phyloP scores from a whole-genome alignment of 2,113 vertebrate species.

The Sardina pilchardus region DNA sequence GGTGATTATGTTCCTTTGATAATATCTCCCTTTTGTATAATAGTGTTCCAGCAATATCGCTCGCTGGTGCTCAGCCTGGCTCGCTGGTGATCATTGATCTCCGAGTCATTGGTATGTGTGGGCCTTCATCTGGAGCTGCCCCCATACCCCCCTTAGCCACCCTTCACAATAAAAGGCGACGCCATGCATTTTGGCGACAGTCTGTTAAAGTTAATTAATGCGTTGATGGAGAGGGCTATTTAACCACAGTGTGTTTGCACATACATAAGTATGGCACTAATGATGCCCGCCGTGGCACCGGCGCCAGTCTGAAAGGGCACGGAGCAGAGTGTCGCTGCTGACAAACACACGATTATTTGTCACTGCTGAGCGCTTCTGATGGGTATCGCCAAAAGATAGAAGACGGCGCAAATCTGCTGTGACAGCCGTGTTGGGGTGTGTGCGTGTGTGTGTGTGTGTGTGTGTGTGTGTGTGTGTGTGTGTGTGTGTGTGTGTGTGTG shows the following conservation, averaged over 20 bases:
- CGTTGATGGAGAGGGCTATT: slow-evolving; percentile 32
- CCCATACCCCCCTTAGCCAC: neutral
- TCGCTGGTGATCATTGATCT: neutral
- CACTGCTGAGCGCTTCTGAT: neutral
- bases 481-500: neutral
- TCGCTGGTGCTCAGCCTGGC: neutral
- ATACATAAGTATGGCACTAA: slow-evolving; percentile 43
- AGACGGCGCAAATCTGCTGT: neutral
- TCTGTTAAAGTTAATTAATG: slow-evolving; percentile 60
- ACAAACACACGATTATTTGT: slow-evolving; percentile 13
- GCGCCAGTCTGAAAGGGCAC: slow-evolving; percentile 34
- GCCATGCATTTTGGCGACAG: slow-evolving; percentile 47
- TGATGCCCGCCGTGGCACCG: slow-evolving; percentile 4
- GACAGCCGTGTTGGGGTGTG: neutral
- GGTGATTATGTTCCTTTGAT: slow-evolving; percentile 34
- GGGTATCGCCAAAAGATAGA: neutral
- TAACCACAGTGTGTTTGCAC: slow-evolving; percentile 45
- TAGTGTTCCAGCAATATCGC: neutral
- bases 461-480: neutral
- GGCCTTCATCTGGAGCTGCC: neutral
- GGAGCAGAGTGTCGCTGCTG: slow-evolving; percentile 15
- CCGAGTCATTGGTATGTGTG: slow-evolving; percentile 1
- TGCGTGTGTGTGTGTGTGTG: neutral
- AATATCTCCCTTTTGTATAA: slow-evolving; percentile 43
- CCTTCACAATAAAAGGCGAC: neutral